Evolutionary conservation across 2,113 vertebrate species (phyloP).

Genomic region (Ammospiza caudacuta): DNA sequence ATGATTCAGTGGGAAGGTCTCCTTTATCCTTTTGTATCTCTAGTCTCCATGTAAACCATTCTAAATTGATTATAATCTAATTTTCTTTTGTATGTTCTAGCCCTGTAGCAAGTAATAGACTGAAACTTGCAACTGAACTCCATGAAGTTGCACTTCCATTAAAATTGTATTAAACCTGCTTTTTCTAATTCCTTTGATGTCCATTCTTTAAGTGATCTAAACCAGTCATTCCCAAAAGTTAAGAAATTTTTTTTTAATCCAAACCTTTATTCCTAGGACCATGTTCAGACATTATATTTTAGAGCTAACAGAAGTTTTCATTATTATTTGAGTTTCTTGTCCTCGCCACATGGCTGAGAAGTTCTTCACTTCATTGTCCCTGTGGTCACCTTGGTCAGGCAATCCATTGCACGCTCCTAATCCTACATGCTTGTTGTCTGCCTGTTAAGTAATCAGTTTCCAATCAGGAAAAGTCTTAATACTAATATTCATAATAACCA

Average conservation of each 20-base stretch:
- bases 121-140: neutral
- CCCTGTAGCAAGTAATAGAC: neutral
- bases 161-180: neutral
- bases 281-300: neutral
- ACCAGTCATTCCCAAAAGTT: neutral
- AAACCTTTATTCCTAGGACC: neutral
- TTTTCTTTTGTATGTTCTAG: neutral
- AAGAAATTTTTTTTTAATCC: neutral
- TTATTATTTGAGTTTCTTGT: neutral
- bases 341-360: neutral
- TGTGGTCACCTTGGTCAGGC: neutral
- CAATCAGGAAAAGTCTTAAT: neutral
- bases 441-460: neutral
- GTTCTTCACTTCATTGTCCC: neutral
- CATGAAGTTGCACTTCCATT: fast-evolving
- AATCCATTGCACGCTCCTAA: neutral
- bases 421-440: neutral
- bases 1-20: neutral
- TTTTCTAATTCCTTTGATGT: neutral
- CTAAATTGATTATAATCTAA: neutral
- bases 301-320: neutral
- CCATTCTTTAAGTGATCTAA: neutral
- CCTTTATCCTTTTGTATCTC: neutral
- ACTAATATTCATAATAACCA: neutral
- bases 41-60: neutral